These are phyloP conservation scores for Scaptomyza hsui DNA, from an alignment of 1,140 invertebrate genomes.

Conservation along the genomic window DNA sequence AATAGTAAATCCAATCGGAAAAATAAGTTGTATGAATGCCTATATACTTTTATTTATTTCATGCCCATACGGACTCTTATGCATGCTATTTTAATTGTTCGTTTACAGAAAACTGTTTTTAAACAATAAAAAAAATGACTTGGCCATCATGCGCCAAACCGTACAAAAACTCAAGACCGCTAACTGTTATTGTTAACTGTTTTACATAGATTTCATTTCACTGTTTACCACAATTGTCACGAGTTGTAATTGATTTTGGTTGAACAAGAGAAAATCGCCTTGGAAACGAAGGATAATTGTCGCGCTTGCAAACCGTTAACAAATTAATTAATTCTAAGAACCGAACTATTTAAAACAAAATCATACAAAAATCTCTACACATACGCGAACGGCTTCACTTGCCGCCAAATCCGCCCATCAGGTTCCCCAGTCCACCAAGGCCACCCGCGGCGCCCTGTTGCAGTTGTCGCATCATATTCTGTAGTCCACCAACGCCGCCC, in stretches of 20 bases:
- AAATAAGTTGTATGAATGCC: background rate
- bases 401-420: constrained; percentile 89
- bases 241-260: constrained; percentile 35
- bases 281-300: constrained; percentile 28
- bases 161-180: constrained; percentile 25
- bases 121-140: constrained; percentile 18
- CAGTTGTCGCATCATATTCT: constrained; percentile 99
- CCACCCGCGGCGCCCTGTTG: constrained; percentile 94
- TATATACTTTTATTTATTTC: constrained; percentile 12
- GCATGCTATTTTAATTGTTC: constrained; percentile 28
- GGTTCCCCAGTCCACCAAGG: constrained; percentile 86
- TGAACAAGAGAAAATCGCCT: constrained; percentile 24
- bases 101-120: constrained; percentile 8
- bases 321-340: constrained; percentile 70
- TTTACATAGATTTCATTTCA: constrained; percentile 32
- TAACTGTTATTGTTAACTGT: constrained; percentile 15
- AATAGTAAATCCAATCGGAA: background rate
- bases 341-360: constrained; percentile 68
- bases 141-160: constrained; percentile 2
- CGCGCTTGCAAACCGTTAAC: constrained; percentile 36
- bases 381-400: constrained; percentile 59
- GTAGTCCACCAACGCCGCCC: constrained; percentile 98
- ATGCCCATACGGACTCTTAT: constrained; percentile 25
- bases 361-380: constrained; percentile 62
- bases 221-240: constrained; percentile 23